Evolutionary conservation across 2,888 invertebrate species (phyloP), one percentile per base, ranked within the genome.

Genomic region (Odontocolon sp.): DNA sequence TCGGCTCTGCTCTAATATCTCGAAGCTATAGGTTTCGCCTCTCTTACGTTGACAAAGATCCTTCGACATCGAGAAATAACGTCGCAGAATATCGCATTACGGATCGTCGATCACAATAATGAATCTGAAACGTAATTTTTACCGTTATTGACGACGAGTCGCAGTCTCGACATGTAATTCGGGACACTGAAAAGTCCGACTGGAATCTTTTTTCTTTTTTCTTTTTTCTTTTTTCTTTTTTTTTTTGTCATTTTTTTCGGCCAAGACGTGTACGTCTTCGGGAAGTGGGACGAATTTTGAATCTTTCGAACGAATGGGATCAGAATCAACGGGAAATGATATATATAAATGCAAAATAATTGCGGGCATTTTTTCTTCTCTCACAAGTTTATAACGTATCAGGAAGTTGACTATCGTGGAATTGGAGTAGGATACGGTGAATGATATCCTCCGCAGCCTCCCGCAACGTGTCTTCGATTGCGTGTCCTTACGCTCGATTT

Each of bases 401-500:
- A 50, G 67, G 54, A 66, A 73, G 52, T 47, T 33, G 56, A 52
- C 40, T 14, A 9, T 47, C 21, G 54, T 16, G 45, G 36, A 31
- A 33, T 16, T 38, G 26, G 1, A 36, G 38, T 36, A 6, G 21
- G 33, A 66, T 50, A 14, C 33, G 2, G 18, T 11, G 14, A 2
- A 56, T 18, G 18, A 16, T 64, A 42, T 47, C 26, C 31, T 66
- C 36, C 9, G 40, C 23, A n/a, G 9, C 21, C 26, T 40, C 57
- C 47, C 36, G 18, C 50, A 11, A 47, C 9, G 38, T 52, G 6
- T 61, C 52, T 70, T 61, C 61, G 69, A 26, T 70, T 31, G 59
- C 78, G 77, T 83, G 88, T 86, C 89, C 88, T 89, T 87, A 87
- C 67, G 82, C 84, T 82, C 83, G 89, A 89, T 89, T 89, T 89